phyloP scores from a whole-genome alignment of 2,888 invertebrate genomes.

The Tetheella fluctuosa region DNA sequence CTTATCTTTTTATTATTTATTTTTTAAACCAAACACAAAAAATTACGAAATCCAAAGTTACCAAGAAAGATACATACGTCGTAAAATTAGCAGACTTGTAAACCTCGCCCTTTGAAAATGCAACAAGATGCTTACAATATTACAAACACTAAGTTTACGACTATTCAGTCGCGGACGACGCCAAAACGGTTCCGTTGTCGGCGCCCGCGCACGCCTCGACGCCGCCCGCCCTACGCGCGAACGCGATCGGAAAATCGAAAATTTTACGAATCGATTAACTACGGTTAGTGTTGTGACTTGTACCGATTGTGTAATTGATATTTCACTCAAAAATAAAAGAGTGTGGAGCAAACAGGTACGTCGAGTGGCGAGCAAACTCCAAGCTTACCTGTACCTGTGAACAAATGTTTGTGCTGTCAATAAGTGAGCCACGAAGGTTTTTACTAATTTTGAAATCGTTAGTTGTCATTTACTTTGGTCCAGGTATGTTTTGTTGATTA shows the following conservation, averaged over 20 bases:
- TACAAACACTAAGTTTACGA: slow-evolving; percentile 65
- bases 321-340: slow-evolving; percentile 27
- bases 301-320: slow-evolving; percentile 31
- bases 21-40: no score
- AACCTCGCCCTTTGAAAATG: slow-evolving; percentile 49
- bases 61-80: slow-evolving; percentile 17
- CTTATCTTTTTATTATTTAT: no score
- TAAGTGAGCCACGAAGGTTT: slow-evolving; percentile 54
- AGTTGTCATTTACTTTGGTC: slow-evolving; percentile 30
- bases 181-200: slow-evolving; percentile 70
- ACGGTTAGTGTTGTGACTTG: slow-evolving; percentile 35
- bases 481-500: slow-evolving; percentile 45
- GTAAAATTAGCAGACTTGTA: slow-evolving; percentile 23
- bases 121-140: slow-evolving; percentile 63
- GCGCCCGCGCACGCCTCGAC: slow-evolving; percentile 76
- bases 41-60: background rate
- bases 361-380: slow-evolving; percentile 47
- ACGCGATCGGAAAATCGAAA: slow-evolving; percentile 28
- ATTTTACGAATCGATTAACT: slow-evolving; percentile 17
- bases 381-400: slow-evolving; percentile 41
- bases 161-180: slow-evolving; percentile 51
- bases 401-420: slow-evolving; percentile 73
- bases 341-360: slow-evolving; percentile 40
- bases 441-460: slow-evolving; percentile 42
- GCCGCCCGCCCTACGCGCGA: slow-evolving; percentile 73